phyloP scores from a whole-genome alignment of 2,888 invertebrate species.

The Abrostola triplasia region DNA sequence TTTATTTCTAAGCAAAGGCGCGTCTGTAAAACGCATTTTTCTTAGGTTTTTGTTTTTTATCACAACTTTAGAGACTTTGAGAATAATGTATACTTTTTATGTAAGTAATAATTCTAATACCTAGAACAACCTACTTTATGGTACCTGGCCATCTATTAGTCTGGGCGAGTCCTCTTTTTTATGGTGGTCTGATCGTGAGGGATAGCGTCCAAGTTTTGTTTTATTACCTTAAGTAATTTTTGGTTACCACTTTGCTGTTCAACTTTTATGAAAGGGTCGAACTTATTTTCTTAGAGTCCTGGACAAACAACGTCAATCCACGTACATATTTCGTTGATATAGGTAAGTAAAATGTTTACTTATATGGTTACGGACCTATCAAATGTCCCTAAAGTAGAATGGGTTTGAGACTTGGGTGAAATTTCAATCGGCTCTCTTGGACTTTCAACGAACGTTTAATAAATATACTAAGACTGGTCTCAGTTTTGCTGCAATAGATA shows the following conservation, averaged over 20 bases:
- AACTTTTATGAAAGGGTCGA: conserved; percentile 21
- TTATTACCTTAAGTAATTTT: conserved; percentile 29
- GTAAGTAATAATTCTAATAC: too few species aligned
- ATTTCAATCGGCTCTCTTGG: conserved; percentile 49
- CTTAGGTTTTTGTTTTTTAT: too few species aligned
- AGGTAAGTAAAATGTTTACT: conserved; percentile 36
- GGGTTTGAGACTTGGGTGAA: conserved; percentile 33
- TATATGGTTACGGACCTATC: conserved; percentile 27
- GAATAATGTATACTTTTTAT: too few species aligned
- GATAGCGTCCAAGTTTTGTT: conserved; percentile 21
- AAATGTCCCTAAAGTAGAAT: conserved; percentile 45
- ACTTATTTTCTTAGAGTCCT: conserved; percentile 26
- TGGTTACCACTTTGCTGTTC: conserved; percentile 32
- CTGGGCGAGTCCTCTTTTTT: conserved; percentile 2
- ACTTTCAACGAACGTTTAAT: conserved; percentile 27
- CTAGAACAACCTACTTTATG: too few species aligned
- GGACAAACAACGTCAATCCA: conserved; percentile 27
- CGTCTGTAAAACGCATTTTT: too few species aligned
- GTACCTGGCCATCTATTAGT: background rate
- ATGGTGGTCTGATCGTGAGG: too few species aligned
- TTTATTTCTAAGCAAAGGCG: too few species aligned
- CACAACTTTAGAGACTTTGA: too few species aligned
- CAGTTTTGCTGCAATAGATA: background rate
- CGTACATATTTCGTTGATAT: conserved; percentile 23
- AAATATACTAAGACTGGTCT: conserved; percentile 27